A percentile compares a stretch with the other conserved stretches of the same genome.
phyloP scores from a whole-genome alignment of 2,113 vertebrate genomes.

The Falco punctatus region DNA sequence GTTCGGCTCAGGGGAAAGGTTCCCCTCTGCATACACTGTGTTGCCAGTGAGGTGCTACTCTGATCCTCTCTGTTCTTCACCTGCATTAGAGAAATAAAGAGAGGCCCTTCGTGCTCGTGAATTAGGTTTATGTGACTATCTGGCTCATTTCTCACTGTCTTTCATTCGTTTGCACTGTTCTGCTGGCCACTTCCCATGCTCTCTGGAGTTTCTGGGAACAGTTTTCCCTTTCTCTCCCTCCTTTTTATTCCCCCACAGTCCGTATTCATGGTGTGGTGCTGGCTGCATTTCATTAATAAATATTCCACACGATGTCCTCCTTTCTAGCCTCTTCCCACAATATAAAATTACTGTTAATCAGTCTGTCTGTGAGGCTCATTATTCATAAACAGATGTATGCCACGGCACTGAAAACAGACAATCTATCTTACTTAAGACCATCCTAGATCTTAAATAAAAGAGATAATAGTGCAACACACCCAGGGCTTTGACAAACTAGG shows the following conservation, averaged over 20 bases:
- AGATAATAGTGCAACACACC: not conserved
- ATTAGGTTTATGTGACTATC: not conserved
- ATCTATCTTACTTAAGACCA: constrained; percentile 44
- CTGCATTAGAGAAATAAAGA: not conserved
- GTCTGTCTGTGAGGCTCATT: not conserved
- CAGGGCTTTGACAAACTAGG: not conserved
- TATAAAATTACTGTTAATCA: not conserved
- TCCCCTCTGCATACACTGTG: not conserved
- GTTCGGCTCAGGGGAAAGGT: not conserved
- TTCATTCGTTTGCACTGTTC: not conserved
- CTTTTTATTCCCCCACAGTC: not conserved
- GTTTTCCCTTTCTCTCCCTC: not conserved
- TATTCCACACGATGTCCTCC: not conserved
- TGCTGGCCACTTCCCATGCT: not conserved
- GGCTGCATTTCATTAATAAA: constrained; percentile 18
- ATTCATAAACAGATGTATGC: constrained; percentile 31
- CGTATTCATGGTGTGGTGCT: not conserved
- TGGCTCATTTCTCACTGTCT: not conserved
- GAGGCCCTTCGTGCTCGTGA: not conserved
- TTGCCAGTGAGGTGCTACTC: not conserved
- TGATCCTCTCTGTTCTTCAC: not conserved
- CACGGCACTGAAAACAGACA: not conserved
- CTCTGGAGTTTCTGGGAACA: not conserved
- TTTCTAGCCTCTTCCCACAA: not conserved
- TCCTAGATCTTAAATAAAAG: constrained; percentile 19